Conservation (phyloP, 2,113 vertebrate species). For the Anhinga rufa region DNA sequence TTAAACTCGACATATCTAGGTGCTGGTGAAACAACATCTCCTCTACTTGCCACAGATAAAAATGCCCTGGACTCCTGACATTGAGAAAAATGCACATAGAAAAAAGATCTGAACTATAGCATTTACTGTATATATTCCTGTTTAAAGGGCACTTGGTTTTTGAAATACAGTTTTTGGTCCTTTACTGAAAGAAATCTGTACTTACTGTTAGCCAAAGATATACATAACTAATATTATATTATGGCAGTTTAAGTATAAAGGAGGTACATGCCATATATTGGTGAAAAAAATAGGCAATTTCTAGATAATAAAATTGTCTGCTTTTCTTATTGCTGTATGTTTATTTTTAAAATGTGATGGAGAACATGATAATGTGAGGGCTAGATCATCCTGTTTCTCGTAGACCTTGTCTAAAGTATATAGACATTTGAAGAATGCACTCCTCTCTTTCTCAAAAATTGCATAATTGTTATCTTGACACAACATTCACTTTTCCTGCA, state of each 20-base stretch:
- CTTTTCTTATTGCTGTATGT: background rate
- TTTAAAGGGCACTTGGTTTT: background rate
- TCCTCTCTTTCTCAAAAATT: background rate
- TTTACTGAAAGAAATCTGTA: background rate
- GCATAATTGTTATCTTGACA: background rate
- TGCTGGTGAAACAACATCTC: background rate
- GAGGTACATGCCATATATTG: background rate
- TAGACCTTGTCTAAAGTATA: background rate
- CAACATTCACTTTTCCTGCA: background rate
- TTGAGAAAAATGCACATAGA: background rate
- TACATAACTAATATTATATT: background rate
- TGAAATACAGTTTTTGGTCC: background rate
- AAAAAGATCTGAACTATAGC: background rate
- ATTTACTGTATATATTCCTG: background rate
- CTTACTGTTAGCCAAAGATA: background rate
- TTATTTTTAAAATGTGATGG: background rate
- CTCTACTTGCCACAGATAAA: background rate
- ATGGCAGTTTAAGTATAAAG: background rate
- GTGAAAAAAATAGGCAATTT: background rate
- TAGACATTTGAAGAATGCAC: background rate
- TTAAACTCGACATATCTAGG: background rate
- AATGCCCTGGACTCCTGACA: background rate
- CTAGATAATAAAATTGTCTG: background rate
- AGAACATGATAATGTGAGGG: background rate
- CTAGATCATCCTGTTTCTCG: background rate